These are phyloP conservation scores for Desoria tigrina DNA, from an alignment of 2,888 invertebrate species.

Conservation along the genomic window DNA sequence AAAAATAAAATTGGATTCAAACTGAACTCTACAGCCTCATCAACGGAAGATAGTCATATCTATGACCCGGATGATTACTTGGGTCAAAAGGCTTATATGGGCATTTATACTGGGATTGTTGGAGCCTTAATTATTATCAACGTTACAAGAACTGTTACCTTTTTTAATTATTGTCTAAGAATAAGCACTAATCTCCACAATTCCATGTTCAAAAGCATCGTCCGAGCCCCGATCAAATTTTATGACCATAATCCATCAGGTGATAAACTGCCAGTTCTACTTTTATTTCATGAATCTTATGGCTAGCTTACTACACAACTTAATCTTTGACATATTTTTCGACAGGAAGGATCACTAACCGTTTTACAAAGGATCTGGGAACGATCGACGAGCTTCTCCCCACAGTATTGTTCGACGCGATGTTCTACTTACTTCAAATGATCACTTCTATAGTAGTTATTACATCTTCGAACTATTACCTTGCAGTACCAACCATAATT, in stretches of 20 bases:
- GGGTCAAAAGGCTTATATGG: conserved; percentile 55
- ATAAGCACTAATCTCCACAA: conserved; percentile 59
- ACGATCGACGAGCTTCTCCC: conserved; percentile 57
- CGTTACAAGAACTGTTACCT: conserved; percentile 56
- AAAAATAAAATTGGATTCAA: neutral
- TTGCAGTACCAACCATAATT: conserved; percentile 56
- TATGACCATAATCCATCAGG: conserved; percentile 48
- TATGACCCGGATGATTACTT: conserved; percentile 18
- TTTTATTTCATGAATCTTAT: neutral
- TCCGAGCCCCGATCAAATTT: conserved; percentile 57
- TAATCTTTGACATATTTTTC: too few relatives aligned
- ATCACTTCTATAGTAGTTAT: conserved; percentile 59
- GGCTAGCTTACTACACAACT: too few relatives aligned
- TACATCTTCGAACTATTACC: conserved; percentile 57
- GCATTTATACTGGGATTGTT: conserved; percentile 56
- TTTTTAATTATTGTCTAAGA: conserved; percentile 56
- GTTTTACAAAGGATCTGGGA: conserved; percentile 79
- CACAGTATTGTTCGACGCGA: conserved; percentile 63
- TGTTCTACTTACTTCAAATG: conserved; percentile 60
- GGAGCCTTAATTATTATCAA: conserved; percentile 53
- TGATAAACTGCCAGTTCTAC: too few relatives aligned
- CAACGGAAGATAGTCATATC: conserved; percentile 42
- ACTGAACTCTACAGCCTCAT: neutral
- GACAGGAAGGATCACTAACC: conserved; percentile 61
- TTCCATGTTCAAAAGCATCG: conserved; percentile 59